Evolutionary conservation across 2,113 vertebrate genomes (phyloP), one percentile per base, ranked within the genome.

Genomic region (Periophthalmus modestus): DNA sequence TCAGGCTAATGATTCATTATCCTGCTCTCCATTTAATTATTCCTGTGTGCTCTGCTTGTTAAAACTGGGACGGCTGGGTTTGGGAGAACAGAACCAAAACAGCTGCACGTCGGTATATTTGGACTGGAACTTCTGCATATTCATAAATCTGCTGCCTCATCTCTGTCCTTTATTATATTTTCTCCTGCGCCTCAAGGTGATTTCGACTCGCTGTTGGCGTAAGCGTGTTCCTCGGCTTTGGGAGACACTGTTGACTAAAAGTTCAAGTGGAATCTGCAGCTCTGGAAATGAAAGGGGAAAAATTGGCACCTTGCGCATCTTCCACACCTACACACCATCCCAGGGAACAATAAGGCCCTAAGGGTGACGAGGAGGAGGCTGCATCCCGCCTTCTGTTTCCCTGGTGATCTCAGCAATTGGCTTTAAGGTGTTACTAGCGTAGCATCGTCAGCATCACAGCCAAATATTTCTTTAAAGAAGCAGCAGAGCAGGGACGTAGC

Each of bases 131-230:
- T 50, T 15, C 65, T 67, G 62, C 69, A 65, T 69, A 39, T 55
- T 69, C 36, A 52, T 34, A 10, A 24, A 79, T 78, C 76, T 78
- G 39, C 66, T 80, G 73, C 66, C 77, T 74, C 78, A 85, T 76
- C 71, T 58, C 66, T 77, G 77, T 70, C 75, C 33, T 79, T 73
- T 79, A 43, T 43, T 69, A 57, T 68, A 16, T 61, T 72, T 81
- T 72, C 85, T 77, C 28, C 28, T 82, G 59, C 69, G 57, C 79
- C 77, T 68, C 63, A 86, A 86, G 83, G 79, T 77, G 80, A 74
- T 57, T 68, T 34, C 52, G 74, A 78, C 82, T 89, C 84, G 87
- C 79, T 79, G 76, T 81, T 66, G 71, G 62, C 76, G 71, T 66
- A 59, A 68, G 82, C 82, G 83, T 70, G 33, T 87, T 81, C 75